Conservation (phyloP, 2,113 vertebrate species). For the Kobus ellipsiprymnus region DNA sequence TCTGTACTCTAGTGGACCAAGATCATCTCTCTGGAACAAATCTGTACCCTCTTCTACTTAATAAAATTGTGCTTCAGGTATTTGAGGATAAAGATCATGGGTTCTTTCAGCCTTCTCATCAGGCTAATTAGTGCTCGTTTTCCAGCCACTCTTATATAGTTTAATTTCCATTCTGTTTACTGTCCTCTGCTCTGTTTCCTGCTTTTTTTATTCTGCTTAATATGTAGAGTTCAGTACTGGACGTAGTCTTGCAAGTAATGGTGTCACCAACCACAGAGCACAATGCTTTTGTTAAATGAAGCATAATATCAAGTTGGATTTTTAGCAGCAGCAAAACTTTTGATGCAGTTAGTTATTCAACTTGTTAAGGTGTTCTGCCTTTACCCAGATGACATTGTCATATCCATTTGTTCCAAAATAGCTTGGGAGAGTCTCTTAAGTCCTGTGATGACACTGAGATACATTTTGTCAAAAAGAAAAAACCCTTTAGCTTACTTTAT, state of each 20-base stretch:
- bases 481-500: background rate
- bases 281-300: background rate
- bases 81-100: background rate
- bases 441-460: background rate
- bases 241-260: background rate
- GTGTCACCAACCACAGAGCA: background rate
- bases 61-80: background rate
- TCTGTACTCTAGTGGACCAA: background rate
- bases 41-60: background rate
- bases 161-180: background rate
- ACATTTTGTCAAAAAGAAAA: background rate
- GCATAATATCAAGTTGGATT: background rate
- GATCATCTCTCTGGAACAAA: background rate
- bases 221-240: background rate
- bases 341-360: background rate
- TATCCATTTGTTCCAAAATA: background rate
- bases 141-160: background rate
- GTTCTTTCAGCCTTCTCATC: background rate
- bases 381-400: background rate
- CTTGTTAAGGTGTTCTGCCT: background rate
- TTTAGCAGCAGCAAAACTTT: background rate
- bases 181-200: background rate
- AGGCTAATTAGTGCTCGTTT: background rate
- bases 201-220: background rate
- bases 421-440: background rate